phyloP scores from a whole-genome alignment of 2,113 vertebrate species.

The Brienomyrus brachyistius region DNA sequence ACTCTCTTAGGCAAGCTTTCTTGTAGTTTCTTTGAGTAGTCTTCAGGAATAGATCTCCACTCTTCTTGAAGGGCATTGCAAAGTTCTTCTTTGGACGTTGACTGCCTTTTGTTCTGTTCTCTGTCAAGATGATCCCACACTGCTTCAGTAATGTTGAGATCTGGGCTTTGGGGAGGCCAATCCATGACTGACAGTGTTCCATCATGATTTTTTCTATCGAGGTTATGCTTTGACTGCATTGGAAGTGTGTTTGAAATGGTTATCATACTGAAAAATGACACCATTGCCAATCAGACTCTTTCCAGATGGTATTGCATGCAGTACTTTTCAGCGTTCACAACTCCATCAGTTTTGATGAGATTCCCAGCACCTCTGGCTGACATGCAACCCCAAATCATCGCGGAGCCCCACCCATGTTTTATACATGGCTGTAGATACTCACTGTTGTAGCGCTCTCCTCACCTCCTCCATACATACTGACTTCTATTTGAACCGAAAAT shows the following conservation, averaged over 20 bases:
- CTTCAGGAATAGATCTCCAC: not conserved
- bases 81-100: not conserved
- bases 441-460: not conserved
- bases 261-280: not conserved
- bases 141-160: not conserved
- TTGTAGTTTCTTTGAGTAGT: not conserved
- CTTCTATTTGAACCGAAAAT: not conserved
- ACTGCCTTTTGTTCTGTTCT: not conserved
- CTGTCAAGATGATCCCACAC: not conserved
- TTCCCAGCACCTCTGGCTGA: not conserved
- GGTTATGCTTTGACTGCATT: not conserved
- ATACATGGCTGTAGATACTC: not conserved
- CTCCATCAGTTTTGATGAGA: not conserved
- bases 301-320: not conserved
- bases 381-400: not conserved
- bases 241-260: not conserved
- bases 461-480: not conserved
- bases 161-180: not conserved
- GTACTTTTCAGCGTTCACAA: not conserved
- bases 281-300: not conserved
- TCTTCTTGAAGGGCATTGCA: constrained; percentile 1
- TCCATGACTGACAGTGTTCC: not conserved
- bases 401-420: not conserved
- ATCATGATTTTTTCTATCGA: not conserved
- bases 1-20: constrained; percentile 3